These are phyloP conservation scores for Euzophera pinguis DNA, from an alignment of 2,888 invertebrate species.

Conservation along the genomic window DNA sequence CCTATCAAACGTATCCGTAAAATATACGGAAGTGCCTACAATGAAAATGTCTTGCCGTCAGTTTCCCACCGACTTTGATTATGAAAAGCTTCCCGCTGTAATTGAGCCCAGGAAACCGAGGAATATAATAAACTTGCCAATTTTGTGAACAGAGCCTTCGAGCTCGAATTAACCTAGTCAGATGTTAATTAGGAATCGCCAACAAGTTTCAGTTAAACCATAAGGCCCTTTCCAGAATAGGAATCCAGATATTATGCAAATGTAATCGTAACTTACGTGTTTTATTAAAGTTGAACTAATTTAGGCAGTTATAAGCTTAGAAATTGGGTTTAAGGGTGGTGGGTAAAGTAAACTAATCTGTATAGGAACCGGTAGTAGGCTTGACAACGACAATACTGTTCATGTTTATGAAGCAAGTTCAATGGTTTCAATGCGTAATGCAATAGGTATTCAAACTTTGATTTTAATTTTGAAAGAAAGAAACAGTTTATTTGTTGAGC, in stretches of 20 bases:
- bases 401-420: too few relatives aligned
- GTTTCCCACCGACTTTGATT: slow-evolving; percentile 22
- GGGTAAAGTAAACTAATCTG: too few relatives aligned
- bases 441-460: too few relatives aligned
- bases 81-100: slow-evolving; percentile 26
- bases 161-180: slow-evolving; percentile 27
- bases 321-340: too few relatives aligned
- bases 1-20: too few relatives aligned
- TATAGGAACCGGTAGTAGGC: too few relatives aligned
- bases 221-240: slow-evolving; percentile 19
- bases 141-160: slow-evolving; percentile 30
- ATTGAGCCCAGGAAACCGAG: slow-evolving; percentile 30
- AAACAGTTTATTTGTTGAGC: too few relatives aligned
- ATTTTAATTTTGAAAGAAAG: too few relatives aligned
- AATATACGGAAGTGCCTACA: too few relatives aligned
- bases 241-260: slow-evolving; percentile 21
- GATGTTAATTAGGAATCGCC: slow-evolving; percentile 43
- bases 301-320: not conserved
- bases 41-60: not conserved
- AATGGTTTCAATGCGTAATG: too few relatives aligned
- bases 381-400: too few relatives aligned
- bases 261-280: slow-evolving; percentile 19
- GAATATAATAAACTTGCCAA: slow-evolving; percentile 48
- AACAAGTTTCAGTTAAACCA: slow-evolving; percentile 26
- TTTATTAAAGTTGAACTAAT: slow-evolving; percentile 22